These are phyloP conservation scores for Drosophila kohkoa DNA, from an alignment of 1,140 invertebrate genomes.

Conservation along the genomic window DNA sequence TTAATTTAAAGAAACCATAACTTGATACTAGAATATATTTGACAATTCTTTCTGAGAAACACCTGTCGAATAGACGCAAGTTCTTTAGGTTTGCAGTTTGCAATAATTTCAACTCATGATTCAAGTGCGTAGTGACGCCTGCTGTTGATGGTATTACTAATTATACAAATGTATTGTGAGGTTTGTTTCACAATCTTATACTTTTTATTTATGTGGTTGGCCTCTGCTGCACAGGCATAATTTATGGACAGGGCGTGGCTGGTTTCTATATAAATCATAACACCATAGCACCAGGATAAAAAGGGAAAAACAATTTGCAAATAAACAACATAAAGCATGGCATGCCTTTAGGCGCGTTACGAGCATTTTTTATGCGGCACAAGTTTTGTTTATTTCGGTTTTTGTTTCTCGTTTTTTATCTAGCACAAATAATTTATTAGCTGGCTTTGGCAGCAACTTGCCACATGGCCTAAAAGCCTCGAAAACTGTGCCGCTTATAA, in stretches of 20 bases:
- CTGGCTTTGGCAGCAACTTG: conserved; percentile 32
- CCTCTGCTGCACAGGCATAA: conserved; percentile 55
- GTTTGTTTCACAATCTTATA: conserved; percentile 26
- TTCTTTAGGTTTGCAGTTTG: neutral
- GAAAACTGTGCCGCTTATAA: conserved; percentile 39
- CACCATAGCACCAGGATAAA: conserved; percentile 16
- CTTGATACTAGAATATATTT: neutral
- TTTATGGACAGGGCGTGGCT: conserved; percentile 63
- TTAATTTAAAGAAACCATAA: neutral
- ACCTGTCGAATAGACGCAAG: too few species aligned
- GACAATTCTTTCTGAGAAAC: neutral
- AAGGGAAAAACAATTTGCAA: conserved; percentile 63
- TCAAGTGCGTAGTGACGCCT: conserved; percentile 14
- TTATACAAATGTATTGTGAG: conserved; percentile 64
- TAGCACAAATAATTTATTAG: conserved; percentile 75
- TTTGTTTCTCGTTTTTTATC: conserved; percentile 21
- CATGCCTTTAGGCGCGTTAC: conserved; percentile 33
- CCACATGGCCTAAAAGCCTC: conserved; percentile 57
- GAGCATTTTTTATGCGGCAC: conserved; percentile 56
- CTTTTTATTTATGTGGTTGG: conserved; percentile 41
- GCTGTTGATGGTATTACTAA: conserved; percentile 48
- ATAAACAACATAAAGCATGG: conserved; percentile 66
- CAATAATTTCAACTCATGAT: conserved; percentile 24
- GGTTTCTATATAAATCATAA: conserved; percentile 65
- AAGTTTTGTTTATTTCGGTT: conserved; percentile 48